A percentile compares a stretch with the other conserved stretches of the same genome.
Evolutionary conservation across 2,888 invertebrate genomes (phyloP).

Genomic region (Heliconius charithonia): DNA sequence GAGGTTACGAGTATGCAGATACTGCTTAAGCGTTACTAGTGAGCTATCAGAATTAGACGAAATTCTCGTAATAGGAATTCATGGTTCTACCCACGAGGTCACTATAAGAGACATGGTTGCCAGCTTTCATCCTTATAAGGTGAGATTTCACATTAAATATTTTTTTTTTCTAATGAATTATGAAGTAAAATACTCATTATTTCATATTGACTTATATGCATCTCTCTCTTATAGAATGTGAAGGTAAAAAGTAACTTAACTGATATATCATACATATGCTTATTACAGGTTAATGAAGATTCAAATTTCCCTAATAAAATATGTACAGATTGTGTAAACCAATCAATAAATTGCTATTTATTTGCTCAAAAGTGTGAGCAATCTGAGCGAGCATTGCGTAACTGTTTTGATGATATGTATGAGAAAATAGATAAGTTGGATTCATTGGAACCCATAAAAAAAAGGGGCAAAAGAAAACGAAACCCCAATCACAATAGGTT

Average conservation of each 20-base stretch:
- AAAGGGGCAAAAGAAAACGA: slow-evolving; percentile 68
- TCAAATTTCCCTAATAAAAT: slow-evolving; percentile 70
- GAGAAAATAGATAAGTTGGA: slow-evolving; percentile 72
- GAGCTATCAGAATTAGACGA: slow-evolving; percentile 67
- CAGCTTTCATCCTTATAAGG: slow-evolving; percentile 74
- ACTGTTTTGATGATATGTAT: slow-evolving; percentile 73
- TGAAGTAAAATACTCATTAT: neutral
- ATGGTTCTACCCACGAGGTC: slow-evolving; percentile 64
- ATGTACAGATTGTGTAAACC: slow-evolving; percentile 67
- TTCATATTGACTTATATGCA: no score
- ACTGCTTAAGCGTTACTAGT: slow-evolving; percentile 63
- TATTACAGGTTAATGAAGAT: slow-evolving; percentile 65
- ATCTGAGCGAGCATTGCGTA: slow-evolving; percentile 67
- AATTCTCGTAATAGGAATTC: slow-evolving; percentile 64
- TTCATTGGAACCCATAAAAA: slow-evolving; percentile 63
- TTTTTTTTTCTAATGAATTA: neutral
- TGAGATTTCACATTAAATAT: neutral
- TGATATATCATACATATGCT: slow-evolving; percentile 18
- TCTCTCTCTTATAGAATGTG: no score
- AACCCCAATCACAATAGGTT: slow-evolving; percentile 66
- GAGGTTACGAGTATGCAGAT: slow-evolving; percentile 67
- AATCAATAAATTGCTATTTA: slow-evolving; percentile 65
- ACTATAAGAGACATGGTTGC: slow-evolving; percentile 71
- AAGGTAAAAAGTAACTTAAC: slow-evolving; percentile 7
- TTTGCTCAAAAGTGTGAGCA: slow-evolving; percentile 74